Evolutionary conservation across 2,888 invertebrate genomes (phyloP).

Genomic region (Boloria selene): DNA sequence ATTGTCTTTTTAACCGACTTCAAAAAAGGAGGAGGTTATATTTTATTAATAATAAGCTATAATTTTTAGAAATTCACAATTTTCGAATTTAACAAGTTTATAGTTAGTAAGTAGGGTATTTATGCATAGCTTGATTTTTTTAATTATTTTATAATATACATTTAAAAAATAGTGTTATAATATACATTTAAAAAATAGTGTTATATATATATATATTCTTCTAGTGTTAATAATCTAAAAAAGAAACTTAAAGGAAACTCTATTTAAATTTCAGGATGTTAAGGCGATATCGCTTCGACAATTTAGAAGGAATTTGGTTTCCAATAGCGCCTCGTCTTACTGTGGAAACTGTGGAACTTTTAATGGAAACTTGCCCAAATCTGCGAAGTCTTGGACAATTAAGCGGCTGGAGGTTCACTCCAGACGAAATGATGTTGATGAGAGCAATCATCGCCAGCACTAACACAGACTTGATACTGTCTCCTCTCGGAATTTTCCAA

Average conservation of each 20-base stretch:
- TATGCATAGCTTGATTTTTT: too few relatives aligned
- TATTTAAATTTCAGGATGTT: conserved; percentile 79
- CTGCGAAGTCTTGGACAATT: conserved; percentile 85
- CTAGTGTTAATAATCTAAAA: not conserved
- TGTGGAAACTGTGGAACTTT: conserved; percentile 83
- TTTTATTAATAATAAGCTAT: not conserved
- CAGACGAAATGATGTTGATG: conserved; percentile 86
- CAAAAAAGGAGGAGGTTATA: too few relatives aligned
- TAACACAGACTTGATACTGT: conserved; percentile 85
- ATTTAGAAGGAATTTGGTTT: conserved; percentile 86
- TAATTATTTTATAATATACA: too few relatives aligned
- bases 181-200: not conserved
- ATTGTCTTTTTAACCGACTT: not conserved
- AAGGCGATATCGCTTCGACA: conserved; percentile 83
- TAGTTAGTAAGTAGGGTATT: too few relatives aligned
- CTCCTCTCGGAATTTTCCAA: conserved; percentile 82
- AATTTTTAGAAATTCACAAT: not conserved
- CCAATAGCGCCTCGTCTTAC: conserved; percentile 86
- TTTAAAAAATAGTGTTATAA: not conserved
- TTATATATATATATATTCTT: too few relatives aligned
- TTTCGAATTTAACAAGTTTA: too few relatives aligned
- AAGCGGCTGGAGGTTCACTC: conserved; percentile 85
- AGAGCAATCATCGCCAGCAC: conserved; percentile 85
- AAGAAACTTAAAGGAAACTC: conserved; percentile 1
- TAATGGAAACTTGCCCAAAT: conserved; percentile 86